A percentile compares a stretch with the other conserved stretches of the same genome.
Evolutionary conservation across 2,888 invertebrate genomes (phyloP).

Genomic region (Netelia melanura): DNA sequence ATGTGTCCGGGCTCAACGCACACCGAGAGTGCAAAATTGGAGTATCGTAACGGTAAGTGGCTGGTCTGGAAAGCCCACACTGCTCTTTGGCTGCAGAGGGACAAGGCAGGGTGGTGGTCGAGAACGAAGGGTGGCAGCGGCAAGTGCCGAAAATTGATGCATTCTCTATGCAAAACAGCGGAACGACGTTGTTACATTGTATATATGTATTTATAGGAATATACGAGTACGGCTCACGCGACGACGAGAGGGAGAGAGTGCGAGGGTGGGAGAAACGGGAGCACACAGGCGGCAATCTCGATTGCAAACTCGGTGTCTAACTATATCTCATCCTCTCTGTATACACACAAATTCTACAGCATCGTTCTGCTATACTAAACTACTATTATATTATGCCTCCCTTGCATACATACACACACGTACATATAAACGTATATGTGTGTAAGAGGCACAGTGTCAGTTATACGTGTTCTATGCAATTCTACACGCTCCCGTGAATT

Average conservation of each 20-base stretch:
- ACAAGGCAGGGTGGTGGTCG: conserved; percentile 27
- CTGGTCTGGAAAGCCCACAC: conserved; percentile 34
- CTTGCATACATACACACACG: not conserved
- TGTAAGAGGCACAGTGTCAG: conserved; percentile 10
- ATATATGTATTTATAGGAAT: not conserved
- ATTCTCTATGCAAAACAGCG: conserved; percentile 82
- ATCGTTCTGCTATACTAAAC: conserved; percentile 42
- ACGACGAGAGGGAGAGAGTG: conserved; percentile 38
- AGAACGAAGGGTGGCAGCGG: conserved; percentile 67
- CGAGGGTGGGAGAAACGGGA: not conserved
- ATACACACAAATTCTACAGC: conserved; percentile 47
- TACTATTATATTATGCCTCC: conserved; percentile 23
- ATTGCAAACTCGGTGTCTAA: conserved; percentile 32
- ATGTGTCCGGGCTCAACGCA: conserved; percentile 3
- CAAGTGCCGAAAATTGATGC: conserved; percentile 82
- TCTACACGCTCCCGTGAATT: conserved; percentile 66
- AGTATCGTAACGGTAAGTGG: conserved; percentile 54
- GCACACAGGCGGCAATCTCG: conserved; percentile 45
- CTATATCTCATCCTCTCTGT: conserved; percentile 2
- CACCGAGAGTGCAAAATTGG: conserved; percentile 50
- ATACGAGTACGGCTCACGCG: conserved; percentile 46
- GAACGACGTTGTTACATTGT: conserved; percentile 71
- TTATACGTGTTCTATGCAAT: conserved; percentile 57
- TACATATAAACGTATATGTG: conserved; percentile 9
- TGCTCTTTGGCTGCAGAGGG: conserved; percentile 41